A percentile compares a stretch with the other conserved stretches of the same genome.
Evolutionary conservation across 2,797 vertebrate genomes (phyloP).

Genomic region (Phylloscopus collybita): DNA sequence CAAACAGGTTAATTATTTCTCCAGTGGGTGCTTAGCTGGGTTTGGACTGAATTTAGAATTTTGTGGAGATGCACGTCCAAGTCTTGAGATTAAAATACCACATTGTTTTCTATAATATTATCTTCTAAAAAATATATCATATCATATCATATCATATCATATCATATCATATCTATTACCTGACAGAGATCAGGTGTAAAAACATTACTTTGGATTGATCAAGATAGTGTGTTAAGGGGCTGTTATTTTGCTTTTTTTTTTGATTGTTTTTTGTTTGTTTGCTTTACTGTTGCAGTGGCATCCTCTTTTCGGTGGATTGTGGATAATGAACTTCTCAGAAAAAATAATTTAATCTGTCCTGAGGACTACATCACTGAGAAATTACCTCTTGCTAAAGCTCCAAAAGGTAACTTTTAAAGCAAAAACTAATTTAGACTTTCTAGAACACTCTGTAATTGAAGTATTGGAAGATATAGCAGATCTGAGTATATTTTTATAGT

Average conservation of each 20-base stretch:
- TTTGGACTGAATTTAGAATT: background rate
- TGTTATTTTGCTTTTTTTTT: background rate
- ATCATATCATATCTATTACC: background rate
- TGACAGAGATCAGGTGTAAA: background rate
- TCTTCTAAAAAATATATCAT: background rate
- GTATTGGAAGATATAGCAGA: background rate
- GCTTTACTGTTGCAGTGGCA: slow-evolving; percentile 73
- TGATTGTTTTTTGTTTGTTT: background rate
- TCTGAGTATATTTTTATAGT: background rate
- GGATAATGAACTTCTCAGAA: slow-evolving; percentile 83
- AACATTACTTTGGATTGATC: background rate
- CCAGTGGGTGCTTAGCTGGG: background rate
- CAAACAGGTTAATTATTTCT: background rate
- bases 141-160: too few species aligned
- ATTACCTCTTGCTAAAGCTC: slow-evolving; percentile 64
- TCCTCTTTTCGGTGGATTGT: slow-evolving; percentile 84
- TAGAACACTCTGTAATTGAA: background rate
- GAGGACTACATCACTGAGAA: slow-evolving; percentile 82
- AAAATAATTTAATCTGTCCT: slow-evolving; percentile 84
- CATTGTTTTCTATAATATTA: background rate
- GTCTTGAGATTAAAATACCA: background rate
- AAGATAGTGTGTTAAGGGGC: background rate
- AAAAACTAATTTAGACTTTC: background rate
- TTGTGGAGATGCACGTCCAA: background rate
- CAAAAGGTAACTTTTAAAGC: slow-evolving; percentile 79